Evolutionary conservation across 2,888 invertebrate species (phyloP).

Genomic region (Synergus umbraculus): DNA sequence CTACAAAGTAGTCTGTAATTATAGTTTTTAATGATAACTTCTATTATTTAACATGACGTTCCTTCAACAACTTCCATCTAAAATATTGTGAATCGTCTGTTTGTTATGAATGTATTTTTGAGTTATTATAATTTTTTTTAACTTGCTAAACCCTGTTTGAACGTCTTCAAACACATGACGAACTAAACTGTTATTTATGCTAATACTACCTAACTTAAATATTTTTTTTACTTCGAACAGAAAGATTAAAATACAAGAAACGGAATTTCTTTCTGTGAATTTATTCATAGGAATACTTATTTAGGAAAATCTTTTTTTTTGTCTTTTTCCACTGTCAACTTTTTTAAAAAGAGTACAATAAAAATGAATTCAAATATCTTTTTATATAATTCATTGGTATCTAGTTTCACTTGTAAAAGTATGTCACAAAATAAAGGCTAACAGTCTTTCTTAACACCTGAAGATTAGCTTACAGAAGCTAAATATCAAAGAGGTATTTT

Average conservation of each 20-base stretch:
- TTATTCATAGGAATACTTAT: background rate
- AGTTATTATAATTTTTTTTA: background rate
- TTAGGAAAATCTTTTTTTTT: background rate
- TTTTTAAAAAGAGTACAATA: slow-evolving; percentile 18
- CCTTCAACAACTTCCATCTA: slow-evolving; percentile 1
- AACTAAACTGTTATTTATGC: slow-evolving; percentile 14
- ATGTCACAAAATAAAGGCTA: background rate
- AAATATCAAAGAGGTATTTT: background rate
- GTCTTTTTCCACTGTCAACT: slow-evolving; percentile 26
- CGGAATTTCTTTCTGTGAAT: slow-evolving; percentile 12
- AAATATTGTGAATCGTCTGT: background rate
- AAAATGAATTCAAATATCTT: slow-evolving; percentile 2
- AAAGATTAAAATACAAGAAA: background rate
- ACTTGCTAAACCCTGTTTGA: background rate
- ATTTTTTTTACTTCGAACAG: background rate
- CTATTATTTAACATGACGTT: background rate
- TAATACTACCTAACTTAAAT: slow-evolving; percentile 1
- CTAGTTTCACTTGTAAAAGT: background rate
- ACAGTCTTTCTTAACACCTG: background rate
- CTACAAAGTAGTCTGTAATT: slow-evolving; percentile 3
- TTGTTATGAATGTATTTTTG: background rate
- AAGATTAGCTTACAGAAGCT: background rate
- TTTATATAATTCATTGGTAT: background rate
- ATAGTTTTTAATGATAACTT: slow-evolving; percentile 4
- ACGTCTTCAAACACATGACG: background rate